Evolutionary conservation across 2,888 invertebrate genomes (phyloP).

Genomic region (Hydraecia micacea): DNA sequence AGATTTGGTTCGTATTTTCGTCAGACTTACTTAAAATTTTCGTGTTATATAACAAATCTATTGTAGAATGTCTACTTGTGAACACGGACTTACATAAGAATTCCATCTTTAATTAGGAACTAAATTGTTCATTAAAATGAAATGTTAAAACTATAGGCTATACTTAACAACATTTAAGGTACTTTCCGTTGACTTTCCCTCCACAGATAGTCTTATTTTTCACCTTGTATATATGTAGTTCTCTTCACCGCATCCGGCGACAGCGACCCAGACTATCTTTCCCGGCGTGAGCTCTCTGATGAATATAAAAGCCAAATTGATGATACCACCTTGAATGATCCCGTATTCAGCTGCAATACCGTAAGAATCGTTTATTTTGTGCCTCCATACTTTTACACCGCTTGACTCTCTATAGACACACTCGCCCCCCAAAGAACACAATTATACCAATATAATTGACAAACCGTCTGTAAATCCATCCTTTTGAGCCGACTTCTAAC

Average conservation of each 20-base stretch:
- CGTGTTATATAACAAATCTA: neutral
- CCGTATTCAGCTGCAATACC: neutral
- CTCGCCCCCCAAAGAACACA: constrained; percentile 15
- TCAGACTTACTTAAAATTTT: neutral
- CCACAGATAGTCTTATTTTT: neutral
- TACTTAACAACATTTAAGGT: neutral
- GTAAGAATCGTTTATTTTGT: neutral
- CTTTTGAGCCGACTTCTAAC: constrained; percentile 21
- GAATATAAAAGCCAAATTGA: neutral
- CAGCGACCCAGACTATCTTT: neutral
- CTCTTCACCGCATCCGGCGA: neutral
- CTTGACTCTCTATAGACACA: neutral
- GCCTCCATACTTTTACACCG: neutral
- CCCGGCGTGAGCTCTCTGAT: neutral
- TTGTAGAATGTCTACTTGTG: neutral
- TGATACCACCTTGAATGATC: neutral
- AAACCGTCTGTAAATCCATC: constrained; percentile 30
- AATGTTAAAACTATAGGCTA: neutral
- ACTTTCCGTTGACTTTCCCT: neutral
- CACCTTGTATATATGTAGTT: neutral
- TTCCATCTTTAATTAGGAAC: no score
- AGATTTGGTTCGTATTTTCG: constrained; percentile 5
- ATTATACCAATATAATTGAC: constrained; percentile 41
- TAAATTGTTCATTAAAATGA: neutral
- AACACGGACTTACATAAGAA: neutral